Evolutionary conservation across 2,888 invertebrate genomes (phyloP).

Genomic region (Onchidella celtica): DNA sequence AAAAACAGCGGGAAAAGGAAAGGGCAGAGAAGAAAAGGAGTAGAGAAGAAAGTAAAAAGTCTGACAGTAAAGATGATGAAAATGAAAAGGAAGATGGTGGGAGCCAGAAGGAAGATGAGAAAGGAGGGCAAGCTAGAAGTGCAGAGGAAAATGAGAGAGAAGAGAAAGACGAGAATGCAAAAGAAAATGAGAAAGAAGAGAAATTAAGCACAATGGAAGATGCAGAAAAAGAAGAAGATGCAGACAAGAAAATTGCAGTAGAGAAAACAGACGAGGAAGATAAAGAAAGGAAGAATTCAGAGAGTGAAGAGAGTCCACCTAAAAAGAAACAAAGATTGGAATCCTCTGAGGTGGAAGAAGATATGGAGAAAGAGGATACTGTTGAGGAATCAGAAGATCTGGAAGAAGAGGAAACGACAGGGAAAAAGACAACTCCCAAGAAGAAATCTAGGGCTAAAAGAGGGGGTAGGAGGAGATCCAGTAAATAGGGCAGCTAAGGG

Average conservation of each 20-base stretch:
- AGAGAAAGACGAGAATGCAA: background rate
- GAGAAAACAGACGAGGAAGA: background rate
- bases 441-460: background rate
- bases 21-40: background rate
- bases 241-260: background rate
- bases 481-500: background rate
- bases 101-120: background rate
- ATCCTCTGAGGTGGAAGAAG: background rate
- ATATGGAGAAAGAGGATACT: background rate
- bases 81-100: background rate
- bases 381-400: background rate
- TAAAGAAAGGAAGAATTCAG: background rate
- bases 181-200: background rate
- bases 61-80: background rate
- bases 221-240: background rate
- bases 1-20: slow-evolving; percentile 4
- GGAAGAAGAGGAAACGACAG: background rate
- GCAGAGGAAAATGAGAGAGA: background rate
- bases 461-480: background rate
- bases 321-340: background rate
- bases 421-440: background rate
- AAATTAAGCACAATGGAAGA: background rate
- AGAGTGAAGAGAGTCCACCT: background rate
- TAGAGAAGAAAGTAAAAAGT: background rate
- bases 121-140: background rate